Conservation (phyloP, 2,113 vertebrate species). For the Actenoides hombroni region DNA sequence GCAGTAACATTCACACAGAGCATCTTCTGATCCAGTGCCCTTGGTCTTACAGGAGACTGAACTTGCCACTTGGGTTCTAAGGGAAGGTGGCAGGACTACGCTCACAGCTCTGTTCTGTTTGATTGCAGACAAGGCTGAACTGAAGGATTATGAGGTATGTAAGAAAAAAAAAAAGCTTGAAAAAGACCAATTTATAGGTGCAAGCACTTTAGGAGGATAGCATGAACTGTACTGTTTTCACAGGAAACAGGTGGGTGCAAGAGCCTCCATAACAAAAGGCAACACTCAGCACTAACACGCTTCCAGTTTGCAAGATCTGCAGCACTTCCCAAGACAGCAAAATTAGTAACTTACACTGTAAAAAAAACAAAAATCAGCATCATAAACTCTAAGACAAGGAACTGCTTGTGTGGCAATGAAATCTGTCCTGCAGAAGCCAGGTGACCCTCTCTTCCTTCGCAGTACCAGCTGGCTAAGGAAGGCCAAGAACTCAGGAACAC, state of each 20-base stretch:
- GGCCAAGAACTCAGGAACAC: neutral
- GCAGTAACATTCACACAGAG: neutral
- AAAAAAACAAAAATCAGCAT: neutral
- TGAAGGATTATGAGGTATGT: fast-evolving
- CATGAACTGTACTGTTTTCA: neutral
- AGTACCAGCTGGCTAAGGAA: neutral
- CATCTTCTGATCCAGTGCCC: neutral
- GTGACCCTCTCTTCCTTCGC: neutral
- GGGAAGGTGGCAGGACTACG: neutral
- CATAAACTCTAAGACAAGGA: neutral
- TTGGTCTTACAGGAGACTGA: neutral
- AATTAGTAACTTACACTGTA: neutral
- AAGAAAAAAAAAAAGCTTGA: neutral
- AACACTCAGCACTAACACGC: fast-evolving
- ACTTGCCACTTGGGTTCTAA: neutral
- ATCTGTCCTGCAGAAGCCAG: neutral
- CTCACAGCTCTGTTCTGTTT: neutral
- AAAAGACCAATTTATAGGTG: neutral
- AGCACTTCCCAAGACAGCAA: neutral
- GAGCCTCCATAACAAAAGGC: neutral
- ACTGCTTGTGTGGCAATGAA: fast-evolving
- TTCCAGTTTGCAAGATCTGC: neutral
- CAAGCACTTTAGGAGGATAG: neutral
- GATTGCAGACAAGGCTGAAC: neutral
- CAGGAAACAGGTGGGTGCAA: neutral